Evolutionary conservation across 2,888 invertebrate genomes (phyloP).

Genomic region (Polydrusus tereticollis): DNA sequence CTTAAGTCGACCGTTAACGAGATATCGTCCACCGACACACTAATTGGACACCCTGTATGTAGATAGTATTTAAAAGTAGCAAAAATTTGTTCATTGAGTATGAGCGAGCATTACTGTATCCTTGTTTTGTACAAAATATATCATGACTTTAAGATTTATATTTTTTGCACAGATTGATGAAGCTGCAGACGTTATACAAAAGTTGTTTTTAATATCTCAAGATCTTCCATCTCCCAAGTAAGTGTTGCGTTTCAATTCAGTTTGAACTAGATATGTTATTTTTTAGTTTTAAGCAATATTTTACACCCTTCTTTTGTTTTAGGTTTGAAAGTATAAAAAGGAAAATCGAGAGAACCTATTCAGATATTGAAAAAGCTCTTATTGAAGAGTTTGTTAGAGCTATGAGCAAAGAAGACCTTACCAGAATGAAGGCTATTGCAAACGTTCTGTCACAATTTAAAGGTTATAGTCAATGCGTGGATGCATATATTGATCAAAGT

Average conservation of each 20-base stretch:
- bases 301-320: constrained; percentile 43
- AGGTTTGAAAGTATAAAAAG: constrained; percentile 85
- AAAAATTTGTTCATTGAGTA: too few species aligned
- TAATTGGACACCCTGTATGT: too few species aligned
- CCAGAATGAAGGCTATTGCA: constrained; percentile 94
- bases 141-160: too few species aligned
- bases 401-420: constrained; percentile 86
- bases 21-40: too few species aligned
- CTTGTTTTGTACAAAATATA: too few species aligned
- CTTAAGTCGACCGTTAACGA: too few species aligned
- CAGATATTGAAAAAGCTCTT: constrained; percentile 88
- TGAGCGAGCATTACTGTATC: too few species aligned
- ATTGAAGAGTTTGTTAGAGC: constrained; percentile 96
- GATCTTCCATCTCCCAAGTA: constrained; percentile 90
- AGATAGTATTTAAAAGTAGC: too few species aligned
- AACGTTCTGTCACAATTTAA: constrained; percentile 94
- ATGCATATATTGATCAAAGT: constrained; percentile 97
- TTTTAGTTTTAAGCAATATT: constrained; percentile 3
- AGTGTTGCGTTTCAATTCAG: too few species aligned
- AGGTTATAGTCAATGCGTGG: constrained; percentile 95
- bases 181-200: constrained; percentile 98
- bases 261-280: not conserved
- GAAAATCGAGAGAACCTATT: constrained; percentile 90
- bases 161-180: constrained; percentile 79
- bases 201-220: constrained; percentile 94